Evolutionary conservation across 2,113 vertebrate species (phyloP).

Genomic region (Marmota flaviventris): DNA sequence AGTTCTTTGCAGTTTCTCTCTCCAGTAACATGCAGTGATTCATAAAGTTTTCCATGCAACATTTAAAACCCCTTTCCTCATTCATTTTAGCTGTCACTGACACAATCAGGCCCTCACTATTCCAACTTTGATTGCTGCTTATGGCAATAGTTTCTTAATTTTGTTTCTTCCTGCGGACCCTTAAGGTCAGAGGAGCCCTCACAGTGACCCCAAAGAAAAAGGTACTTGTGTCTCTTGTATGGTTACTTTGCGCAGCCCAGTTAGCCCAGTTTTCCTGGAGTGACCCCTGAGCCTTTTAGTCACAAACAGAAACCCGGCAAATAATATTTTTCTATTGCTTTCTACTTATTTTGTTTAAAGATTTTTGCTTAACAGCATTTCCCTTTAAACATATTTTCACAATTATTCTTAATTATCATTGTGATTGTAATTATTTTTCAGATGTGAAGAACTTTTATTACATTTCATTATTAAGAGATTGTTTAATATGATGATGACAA

Average conservation of each 20-base stretch:
- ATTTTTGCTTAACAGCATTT: constrained; percentile 71
- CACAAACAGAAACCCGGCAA: background rate
- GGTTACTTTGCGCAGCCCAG: no score
- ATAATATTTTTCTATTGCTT: constrained; percentile 74
- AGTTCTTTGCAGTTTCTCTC: background rate
- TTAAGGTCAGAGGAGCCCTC: no score
- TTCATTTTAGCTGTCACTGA: background rate
- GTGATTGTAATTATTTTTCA: constrained; percentile 78
- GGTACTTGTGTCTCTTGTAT: no score
- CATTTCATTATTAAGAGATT: constrained; percentile 53
- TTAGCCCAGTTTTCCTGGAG: no score
- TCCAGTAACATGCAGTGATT: background rate
- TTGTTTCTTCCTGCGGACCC: no score
- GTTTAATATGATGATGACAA: background rate
- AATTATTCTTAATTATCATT: constrained; percentile 79
- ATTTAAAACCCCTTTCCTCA: background rate
- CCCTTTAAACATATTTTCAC: constrained; percentile 72
- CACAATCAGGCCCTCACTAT: background rate
- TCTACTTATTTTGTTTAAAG: constrained; percentile 77
- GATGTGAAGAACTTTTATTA: constrained; percentile 63
- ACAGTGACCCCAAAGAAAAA: no score
- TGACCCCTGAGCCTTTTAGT: no score
- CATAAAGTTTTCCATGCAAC: background rate
- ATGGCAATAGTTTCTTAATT: background rate
- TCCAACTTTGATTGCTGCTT: background rate